Evolutionary conservation across 2,113 vertebrate genomes (phyloP), one percentile per base, ranked within the genome.

Genomic region (Tachuris rubrigastra): DNA sequence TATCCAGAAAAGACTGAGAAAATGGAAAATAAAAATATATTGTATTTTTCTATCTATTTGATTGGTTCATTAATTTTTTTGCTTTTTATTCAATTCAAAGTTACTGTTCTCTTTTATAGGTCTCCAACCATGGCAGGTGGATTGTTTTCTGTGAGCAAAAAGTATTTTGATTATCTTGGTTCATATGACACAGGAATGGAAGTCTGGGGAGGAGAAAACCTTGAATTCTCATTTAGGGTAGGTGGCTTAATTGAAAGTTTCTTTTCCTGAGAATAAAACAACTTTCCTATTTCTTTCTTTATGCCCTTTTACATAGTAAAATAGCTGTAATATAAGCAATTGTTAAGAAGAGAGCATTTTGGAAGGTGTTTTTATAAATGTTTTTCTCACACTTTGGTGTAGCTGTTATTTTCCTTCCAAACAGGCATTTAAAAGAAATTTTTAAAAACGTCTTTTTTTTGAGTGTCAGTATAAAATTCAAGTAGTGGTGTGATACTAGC

Each of bases 151-250:
- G 99, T 99, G 89, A 98, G 96, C 90, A 99, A 99, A 97, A 98
- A 97, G 63, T 99, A 99, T 93, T 99, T 99, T 97, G 98, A 98
- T 72, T 99, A 99, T 96, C 98, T 99, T 95, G 99, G 99, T 86
- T 99, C 99, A 13, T 99, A 99, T 50, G 99, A 99, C 96, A 99
- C 98, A 56, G 99, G 99, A 95, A 99, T 99, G 99, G 99, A 99
- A 98, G 99, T 99, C 63, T 99, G 99, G 99, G 99, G 99, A 82
- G 99, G 99, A 97, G 99, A 99, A 98, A 99, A 99, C 96, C 98
- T 99, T 90, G 99, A 99, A 94, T 99, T 99, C 94, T 99, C 99
- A 55, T 99, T 99, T 96, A 98, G 99, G 98, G 99, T 99, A 97
- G 98, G 98, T 91, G 58, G 65, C 25, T 63, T 44, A 81, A 49